phyloP scores from a whole-genome alignment of 2,888 invertebrate genomes.

The Zele albiditarsus region DNA sequence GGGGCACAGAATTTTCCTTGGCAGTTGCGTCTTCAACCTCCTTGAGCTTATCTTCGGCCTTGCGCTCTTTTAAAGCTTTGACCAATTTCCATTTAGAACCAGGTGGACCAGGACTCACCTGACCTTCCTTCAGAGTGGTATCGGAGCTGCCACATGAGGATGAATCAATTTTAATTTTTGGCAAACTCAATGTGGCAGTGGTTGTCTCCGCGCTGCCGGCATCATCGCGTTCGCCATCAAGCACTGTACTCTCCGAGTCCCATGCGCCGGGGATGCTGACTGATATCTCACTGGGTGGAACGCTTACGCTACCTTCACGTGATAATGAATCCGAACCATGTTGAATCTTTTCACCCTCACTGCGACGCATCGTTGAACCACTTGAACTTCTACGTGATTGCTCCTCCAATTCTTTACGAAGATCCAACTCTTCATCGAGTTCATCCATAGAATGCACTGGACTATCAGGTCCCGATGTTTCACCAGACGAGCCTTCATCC shows the following conservation, averaged over 20 bases:
- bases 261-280: conserved; percentile 70
- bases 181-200: conserved; percentile 70
- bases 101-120: conserved; percentile 75
- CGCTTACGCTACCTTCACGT: conserved; percentile 72
- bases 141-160: conserved; percentile 68
- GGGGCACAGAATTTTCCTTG: conserved; percentile 63
- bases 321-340: conserved; percentile 69
- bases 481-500: conserved; percentile 84
- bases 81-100: conserved; percentile 93
- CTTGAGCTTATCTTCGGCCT: conserved; percentile 88
- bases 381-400: conserved; percentile 71
- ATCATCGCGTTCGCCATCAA: conserved; percentile 68
- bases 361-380: conserved; percentile 67
- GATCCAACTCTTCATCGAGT: conserved; percentile 77
- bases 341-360: conserved; percentile 64
- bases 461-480: conserved; percentile 92
- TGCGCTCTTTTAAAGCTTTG: conserved; percentile 90
- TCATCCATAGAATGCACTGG: conserved; percentile 84
- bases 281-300: conserved; percentile 71
- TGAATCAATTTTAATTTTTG: conserved; percentile 74
- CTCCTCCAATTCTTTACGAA: conserved; percentile 73
- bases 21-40: conserved; percentile 69
- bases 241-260: conserved; percentile 71
- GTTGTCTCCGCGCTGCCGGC: conserved; percentile 66
- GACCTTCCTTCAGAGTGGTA: conserved; percentile 69